These are phyloP conservation scores for Limnodromus scolopaceus DNA, from an alignment of 2,797 vertebrate genomes.

Conservation along the genomic window DNA sequence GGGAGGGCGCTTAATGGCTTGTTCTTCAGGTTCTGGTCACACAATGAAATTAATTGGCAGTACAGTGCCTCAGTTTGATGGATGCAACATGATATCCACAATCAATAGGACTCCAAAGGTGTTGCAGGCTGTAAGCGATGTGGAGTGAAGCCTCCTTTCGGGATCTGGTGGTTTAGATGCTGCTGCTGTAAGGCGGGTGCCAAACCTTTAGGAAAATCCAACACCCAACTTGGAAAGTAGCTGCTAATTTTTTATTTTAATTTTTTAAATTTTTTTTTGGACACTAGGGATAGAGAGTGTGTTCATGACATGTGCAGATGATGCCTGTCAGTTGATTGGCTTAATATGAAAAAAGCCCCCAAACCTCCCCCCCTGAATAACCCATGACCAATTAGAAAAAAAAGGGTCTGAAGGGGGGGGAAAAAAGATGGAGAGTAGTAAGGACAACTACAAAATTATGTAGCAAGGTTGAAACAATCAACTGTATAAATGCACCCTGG, in stretches of 20 bases:
- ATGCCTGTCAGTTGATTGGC: not conserved
- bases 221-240: not conserved
- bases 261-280: not conserved
- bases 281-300: not conserved
- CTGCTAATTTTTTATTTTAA: not conserved
- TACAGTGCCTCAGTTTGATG: not conserved
- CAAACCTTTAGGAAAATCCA: not conserved
- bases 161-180: not conserved
- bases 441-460: not conserved
- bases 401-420: fast-evolving
- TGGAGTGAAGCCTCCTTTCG: not conserved
- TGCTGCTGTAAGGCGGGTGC: not conserved
- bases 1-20: not conserved
- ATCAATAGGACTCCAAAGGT: not conserved
- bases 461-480: not conserved
- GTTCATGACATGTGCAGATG: not conserved
- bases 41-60: not conserved
- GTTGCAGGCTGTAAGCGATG: not conserved
- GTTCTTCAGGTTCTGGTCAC: not conserved
- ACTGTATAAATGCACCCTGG: not conserved
- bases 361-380: fast-evolving
- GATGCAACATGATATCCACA: not conserved
- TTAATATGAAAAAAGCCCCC: not conserved
- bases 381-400: not conserved
- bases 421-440: not conserved